Evolutionary conservation across 2,888 invertebrate genomes (phyloP), one percentile per base, ranked within the genome.

Genomic region (Agrochola circellaris): DNA sequence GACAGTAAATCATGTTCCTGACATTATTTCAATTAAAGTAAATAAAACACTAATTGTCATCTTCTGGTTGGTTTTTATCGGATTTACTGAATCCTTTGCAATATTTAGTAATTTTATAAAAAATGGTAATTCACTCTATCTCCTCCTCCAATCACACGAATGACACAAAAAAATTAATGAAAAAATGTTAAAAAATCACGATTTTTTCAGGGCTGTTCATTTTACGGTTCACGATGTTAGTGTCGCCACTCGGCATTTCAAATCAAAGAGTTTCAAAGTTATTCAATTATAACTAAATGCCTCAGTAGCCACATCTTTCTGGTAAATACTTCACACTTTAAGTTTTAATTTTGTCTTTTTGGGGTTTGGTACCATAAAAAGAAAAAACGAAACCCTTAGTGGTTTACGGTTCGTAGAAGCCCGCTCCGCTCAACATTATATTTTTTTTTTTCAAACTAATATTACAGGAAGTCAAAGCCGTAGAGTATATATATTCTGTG

Each of bases 121-220:
- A 77, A 75, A 3, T 77, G 20, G n/a, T 64, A 61, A 65, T 81
- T 77, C 81, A 73, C 65, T 73, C 1, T 58, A 77, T 34, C 81
- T 73, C 66, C 75, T 67, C 61, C 62, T 76, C 34, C 69, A 83
- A 87, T 80, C 79, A 73, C 48, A 65, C 60, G 74, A 82, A 77
- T 82, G 87, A 85, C 86, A 86, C 81, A 88, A 90, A 87, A 79
- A 90, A 90, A 87, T 86, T 54, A 84, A 79, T 86, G 87, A 90
- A 85, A 85, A 87, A 86, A 83, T 82, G 73, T 82, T 30, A 83
- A 88, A 87, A 88, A 88, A 81, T 86, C 83, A 78, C 82, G 81
- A 83, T 81, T 84, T 84, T 87, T 84, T 61, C 54, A 74, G 67
- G 72, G 62, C 61, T 79, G 88, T 82, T 89, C 89, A 84, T 85